Conservation (phyloP, 2,888 invertebrate genomes). For the Bugulina stolonifera region DNA sequence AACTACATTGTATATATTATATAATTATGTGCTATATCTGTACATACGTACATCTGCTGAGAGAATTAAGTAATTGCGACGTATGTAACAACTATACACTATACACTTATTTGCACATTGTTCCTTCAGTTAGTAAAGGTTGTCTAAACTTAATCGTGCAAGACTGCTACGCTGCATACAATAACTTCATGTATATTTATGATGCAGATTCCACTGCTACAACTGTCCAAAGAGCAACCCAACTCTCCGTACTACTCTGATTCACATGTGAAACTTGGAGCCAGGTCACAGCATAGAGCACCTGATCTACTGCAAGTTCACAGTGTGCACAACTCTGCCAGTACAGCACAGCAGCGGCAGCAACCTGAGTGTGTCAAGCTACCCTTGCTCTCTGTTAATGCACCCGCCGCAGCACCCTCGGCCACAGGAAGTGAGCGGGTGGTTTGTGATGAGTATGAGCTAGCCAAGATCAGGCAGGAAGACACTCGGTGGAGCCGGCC, state of each 20-base stretch:
- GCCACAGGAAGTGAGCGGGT: background rate
- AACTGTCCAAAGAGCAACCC: background rate
- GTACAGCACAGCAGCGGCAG: background rate
- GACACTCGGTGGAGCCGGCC: conserved; percentile 20
- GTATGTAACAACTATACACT: too few species aligned
- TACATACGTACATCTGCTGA: too few species aligned
- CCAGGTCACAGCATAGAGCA: background rate
- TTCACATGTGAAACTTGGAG: background rate
- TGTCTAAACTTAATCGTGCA: too few species aligned
- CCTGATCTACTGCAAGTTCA: background rate
- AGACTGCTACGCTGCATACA: too few species aligned
- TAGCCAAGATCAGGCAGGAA: conserved; percentile 2
- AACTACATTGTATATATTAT: too few species aligned
- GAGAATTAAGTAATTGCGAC: too few species aligned
- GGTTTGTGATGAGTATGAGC: background rate
- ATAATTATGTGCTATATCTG: too few species aligned
- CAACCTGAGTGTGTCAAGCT: conserved; percentile 13
- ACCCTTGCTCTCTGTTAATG: conserved; percentile 1
- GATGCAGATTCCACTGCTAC: conserved; percentile 1
- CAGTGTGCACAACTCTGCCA: background rate
- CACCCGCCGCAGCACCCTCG: background rate
- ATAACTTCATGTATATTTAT: background rate
- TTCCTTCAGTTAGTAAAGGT: too few species aligned
- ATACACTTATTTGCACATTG: too few species aligned
- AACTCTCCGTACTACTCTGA: background rate